Base-by-base conservation (phyloP, 1,140 invertebrate species). In the Stegodyphus dumicola region DNA sequence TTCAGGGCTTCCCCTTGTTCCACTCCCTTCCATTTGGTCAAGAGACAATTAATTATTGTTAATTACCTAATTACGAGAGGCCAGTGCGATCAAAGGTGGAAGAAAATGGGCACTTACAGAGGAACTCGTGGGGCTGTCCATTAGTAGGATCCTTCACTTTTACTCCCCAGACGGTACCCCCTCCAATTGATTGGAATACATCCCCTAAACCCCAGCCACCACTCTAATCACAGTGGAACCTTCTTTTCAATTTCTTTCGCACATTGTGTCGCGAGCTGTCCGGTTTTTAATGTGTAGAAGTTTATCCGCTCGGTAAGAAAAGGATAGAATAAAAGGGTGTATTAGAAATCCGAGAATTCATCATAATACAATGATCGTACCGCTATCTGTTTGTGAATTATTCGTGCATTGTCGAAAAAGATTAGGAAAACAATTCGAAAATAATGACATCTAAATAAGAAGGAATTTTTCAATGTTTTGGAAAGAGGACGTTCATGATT, bases 11-110 rank as follows among this genome's bases (percentile, higher is more conserved):
- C 33, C 33, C 33, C 33, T 33, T 33, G 33, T 3, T 1, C 33
- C 33, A 33, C 3, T 33, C 33, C 15, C 9, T 67, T 67, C 77
- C 77, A 71, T 77, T 76, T 60, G 85, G 77, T 86, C 71, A 75
- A 66, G 54, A 64, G 69, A 81, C 85, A 86, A 86, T 86, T 86
- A 86, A 86, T 86, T 86, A 86, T 76, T 86, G 85, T 80, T 86
- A 86, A 86, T 86, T 86, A 81, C 85, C 85, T 86, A 86, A 86
- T 86, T 86, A 86, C 85, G 15, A 76, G 64, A 53, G 69, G 67
- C 52, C 64, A 53, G 17, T 53, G 17, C 51, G 73, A 49, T 56
- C 81, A 64, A 10, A 60, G 65, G 64, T 64, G 70, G 33, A 33
- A 33, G 33, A 64, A 73, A 71, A 53, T 73, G 56, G 51, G 49